Evolutionary conservation across 2,113 vertebrate genomes (phyloP).

Genomic region (Phodopus roborovskii): DNA sequence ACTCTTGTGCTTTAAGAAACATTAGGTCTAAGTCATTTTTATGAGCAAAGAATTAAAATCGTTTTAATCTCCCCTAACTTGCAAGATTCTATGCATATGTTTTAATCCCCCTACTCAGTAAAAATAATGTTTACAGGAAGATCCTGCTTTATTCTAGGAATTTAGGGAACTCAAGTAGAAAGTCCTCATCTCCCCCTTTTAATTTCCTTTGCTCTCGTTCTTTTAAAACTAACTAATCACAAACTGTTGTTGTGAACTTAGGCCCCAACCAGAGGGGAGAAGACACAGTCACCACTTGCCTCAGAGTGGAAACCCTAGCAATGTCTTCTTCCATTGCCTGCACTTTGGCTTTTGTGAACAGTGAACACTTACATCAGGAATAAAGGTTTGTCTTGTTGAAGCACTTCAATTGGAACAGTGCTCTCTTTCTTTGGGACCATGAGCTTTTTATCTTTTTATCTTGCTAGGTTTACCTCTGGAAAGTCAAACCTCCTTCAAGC

Average conservation of each 20-base stretch:
- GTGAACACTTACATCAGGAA: neutral
- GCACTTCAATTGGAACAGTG: neutral
- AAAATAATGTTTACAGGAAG: neutral
- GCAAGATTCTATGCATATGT: neutral
- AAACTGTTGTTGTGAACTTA: neutral
- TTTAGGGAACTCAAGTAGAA: neutral
- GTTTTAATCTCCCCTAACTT: neutral
- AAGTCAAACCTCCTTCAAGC: neutral
- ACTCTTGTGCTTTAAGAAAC: neutral
- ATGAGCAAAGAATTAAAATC: too few species aligned
- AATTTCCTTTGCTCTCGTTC: neutral
- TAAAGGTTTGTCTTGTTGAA: neutral
- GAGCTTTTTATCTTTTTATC: neutral
- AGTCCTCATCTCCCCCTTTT: too few species aligned
- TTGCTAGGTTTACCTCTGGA: neutral
- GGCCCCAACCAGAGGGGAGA: neutral
- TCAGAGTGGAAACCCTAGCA: neutral
- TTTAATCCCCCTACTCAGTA: neutral
- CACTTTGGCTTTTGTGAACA: neutral
- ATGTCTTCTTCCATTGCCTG: neutral
- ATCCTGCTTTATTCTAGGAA: neutral
- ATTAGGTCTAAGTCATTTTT: neutral
- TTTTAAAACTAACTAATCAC: neutral
- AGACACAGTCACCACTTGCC: too few species aligned
- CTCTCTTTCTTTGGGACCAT: neutral